Conservation (phyloP, 2,888 invertebrate species). For the Auanema freiburgensis region DNA sequence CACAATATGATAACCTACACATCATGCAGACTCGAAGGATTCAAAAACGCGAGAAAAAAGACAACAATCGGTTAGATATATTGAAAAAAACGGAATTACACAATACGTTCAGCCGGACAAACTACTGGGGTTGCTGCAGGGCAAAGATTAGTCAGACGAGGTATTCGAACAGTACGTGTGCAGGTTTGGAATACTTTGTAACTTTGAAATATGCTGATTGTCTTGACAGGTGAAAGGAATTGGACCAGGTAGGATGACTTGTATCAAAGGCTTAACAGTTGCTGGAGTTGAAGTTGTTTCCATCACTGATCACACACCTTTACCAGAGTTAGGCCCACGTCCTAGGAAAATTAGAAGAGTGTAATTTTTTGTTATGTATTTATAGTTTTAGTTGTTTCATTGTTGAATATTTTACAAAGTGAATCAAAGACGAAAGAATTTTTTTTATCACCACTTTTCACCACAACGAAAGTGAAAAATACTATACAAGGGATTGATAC, state of each 20-base stretch:
- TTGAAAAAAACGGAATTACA: background rate
- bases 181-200: constrained; percentile 24
- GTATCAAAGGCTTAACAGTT: constrained; percentile 90
- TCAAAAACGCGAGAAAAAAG: constrained; percentile 90
- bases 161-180: constrained; percentile 63
- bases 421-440: background rate
- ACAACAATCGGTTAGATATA: constrained; percentile 78
- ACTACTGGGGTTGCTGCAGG: constrained; percentile 83
- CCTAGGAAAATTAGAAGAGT: constrained; percentile 83
- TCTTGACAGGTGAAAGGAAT: constrained; percentile 63
- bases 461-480: too few relatives aligned
- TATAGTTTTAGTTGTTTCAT: constrained; percentile 2
- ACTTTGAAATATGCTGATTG: too few relatives aligned
- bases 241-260: constrained; percentile 72
- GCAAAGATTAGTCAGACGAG: constrained; percentile 64
- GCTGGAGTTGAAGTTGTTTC: constrained; percentile 86
- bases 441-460: too few relatives aligned
- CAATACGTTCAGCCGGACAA: constrained; percentile 72
- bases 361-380: constrained; percentile 65
- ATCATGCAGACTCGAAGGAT: constrained; percentile 80
- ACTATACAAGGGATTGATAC: too few relatives aligned
- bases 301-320: constrained; percentile 85
- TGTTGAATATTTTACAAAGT: background rate
- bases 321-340: constrained; percentile 78
- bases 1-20: constrained; percentile 57